Base-by-base conservation (phyloP, 2,888 invertebrate species). In the Prosopocoilus inquinatus region DNA sequence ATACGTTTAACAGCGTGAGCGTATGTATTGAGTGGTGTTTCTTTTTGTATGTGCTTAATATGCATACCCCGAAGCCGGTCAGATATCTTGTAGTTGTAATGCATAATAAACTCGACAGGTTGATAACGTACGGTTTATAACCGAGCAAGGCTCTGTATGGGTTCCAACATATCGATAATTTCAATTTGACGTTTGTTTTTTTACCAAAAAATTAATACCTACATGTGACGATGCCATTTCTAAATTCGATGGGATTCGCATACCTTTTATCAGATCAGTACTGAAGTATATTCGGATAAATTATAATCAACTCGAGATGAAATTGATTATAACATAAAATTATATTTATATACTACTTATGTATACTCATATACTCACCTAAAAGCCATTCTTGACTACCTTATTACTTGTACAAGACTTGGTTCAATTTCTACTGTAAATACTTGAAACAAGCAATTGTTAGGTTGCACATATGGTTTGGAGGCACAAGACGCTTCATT, bases 61-160 rank as follows among this genome's bases (percentile, higher is more conserved):
- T 65, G 62, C 63, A 65, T 60, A 62, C 61, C 61, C 60, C 20
- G 54, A 52, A 61, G 55, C 57, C 57, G 58, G 50, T 55, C 60
- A 58, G 61, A 55, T 58, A 62, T 61, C 59, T 63, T 59, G 57
- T 35, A 32, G 60, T 28, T 28, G 60, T 58, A 62, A 56, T 56
- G 59, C 61, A 64, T 64, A 62, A 65, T 63, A 55, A 57, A 61
- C 54, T 61, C 61, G 65, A 65, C 65, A 64, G 59, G 62, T 61
- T 59, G 57, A 57, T 60, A 63, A 61, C 61, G 55, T 58, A 60
- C 48, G 55, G 49, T 57, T 53, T 57, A 57, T 50, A 57, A 51
- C 56, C 49, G 49, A 43, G 41, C 46, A 32, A 47, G 50, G 20
- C 50, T 44, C 41, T 47, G 51, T 47, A 51, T 52, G 56, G 49